phyloP scores from a whole-genome alignment of 2,888 invertebrate genomes.

The Euzetes globulus region DNA sequence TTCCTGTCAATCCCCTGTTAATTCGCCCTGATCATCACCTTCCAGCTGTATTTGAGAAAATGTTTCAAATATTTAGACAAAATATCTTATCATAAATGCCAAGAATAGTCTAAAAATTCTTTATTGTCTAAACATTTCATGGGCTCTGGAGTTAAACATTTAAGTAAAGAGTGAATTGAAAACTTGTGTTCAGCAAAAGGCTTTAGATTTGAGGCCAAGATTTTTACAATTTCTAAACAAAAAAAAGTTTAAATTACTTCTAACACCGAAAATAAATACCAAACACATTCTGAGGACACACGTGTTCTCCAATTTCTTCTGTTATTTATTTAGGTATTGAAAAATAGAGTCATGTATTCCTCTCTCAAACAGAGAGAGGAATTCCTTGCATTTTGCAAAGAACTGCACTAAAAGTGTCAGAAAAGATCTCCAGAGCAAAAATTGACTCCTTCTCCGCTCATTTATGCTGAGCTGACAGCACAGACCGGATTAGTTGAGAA shows the following conservation, averaged over 20 bases:
- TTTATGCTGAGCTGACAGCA: neutral
- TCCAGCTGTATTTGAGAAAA: neutral
- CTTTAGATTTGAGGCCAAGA: no score
- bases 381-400: neutral
- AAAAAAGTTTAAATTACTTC: neutral
- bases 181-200: no score
- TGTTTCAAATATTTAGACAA: neutral
- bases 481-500: neutral
- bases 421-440: neutral
- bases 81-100: neutral
- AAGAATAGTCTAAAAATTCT: neutral
- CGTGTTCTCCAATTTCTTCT: no score
- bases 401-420: neutral
- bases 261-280: no score
- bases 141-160: no score
- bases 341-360: no score
- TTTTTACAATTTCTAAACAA: neutral
- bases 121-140: neutral
- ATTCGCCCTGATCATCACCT: no score
- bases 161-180: no score
- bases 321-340: no score
- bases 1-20: no score
- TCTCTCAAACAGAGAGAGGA: no score
- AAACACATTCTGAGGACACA: no score
- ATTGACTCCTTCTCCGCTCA: neutral